Evolutionary conservation across 2,888 invertebrate genomes (phyloP).

Genomic region (Mystacides longicornis): DNA sequence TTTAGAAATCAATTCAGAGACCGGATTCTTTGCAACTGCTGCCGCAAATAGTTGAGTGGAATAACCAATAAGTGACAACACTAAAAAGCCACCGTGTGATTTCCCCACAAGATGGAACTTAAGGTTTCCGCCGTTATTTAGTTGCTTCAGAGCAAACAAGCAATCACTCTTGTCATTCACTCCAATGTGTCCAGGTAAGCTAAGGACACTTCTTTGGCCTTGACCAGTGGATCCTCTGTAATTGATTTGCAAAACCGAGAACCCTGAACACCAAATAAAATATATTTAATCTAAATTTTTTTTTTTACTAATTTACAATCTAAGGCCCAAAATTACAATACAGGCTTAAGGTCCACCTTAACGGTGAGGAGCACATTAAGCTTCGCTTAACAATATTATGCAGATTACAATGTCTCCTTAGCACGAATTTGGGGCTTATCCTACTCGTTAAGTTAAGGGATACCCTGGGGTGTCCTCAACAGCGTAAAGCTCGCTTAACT

Average conservation of each 20-base stretch:
- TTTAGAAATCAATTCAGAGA: conserved; percentile 70
- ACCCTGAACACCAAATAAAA: conserved; percentile 43
- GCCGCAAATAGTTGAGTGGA: conserved; percentile 68
- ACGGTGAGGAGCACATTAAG: too few relatives aligned
- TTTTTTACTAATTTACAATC: too few relatives aligned
- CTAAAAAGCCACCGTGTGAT: conserved; percentile 87
- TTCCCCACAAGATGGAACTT: conserved; percentile 58
- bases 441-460: too few relatives aligned
- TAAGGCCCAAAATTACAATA: too few relatives aligned
- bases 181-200: conserved; percentile 68
- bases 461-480: too few relatives aligned
- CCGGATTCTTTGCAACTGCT: conserved; percentile 75
- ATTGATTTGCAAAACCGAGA: conserved; percentile 59
- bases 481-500: too few relatives aligned
- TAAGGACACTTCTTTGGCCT: conserved; percentile 64
- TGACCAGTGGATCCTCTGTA: conserved; percentile 73
- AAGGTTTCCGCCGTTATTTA: background rate
- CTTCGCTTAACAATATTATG: too few relatives aligned
- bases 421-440: too few relatives aligned
- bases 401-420: too few relatives aligned
- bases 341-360: too few relatives aligned
- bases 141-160: conserved; percentile 43
- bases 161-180: conserved; percentile 75
- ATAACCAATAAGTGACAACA: conserved; percentile 75
- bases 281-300: background rate